phyloP scores from a whole-genome alignment of 2,888 invertebrate species.

The Trachelus tabidus region DNA sequence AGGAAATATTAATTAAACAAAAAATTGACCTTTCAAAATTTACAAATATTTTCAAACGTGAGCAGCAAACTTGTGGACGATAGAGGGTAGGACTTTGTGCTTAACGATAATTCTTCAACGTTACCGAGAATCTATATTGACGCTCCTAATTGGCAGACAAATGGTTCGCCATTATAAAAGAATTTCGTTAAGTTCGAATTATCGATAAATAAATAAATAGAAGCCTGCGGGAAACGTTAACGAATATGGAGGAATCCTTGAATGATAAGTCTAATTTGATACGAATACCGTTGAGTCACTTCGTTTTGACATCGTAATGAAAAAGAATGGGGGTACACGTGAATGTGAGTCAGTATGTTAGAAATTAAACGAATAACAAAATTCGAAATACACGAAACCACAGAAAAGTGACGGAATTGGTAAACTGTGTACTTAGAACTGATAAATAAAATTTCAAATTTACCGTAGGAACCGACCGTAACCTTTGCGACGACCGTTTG shows the following conservation, averaged over 20 bases:
- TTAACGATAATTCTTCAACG: neutral
- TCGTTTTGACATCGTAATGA: neutral
- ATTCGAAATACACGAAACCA: neutral
- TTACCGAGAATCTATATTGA: neutral
- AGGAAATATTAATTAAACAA: neutral
- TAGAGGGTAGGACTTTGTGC: neutral
- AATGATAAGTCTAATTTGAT: neutral
- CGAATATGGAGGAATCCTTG: neutral
- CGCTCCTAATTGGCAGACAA: neutral
- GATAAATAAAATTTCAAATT: neutral
- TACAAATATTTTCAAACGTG: neutral
- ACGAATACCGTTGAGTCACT: neutral
- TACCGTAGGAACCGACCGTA: neutral
- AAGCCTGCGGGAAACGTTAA: neutral
- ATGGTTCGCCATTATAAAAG: neutral
- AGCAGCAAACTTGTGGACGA: neutral
- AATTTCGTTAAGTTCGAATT: neutral
- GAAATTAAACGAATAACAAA: neutral
- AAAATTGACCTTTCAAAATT: neutral
- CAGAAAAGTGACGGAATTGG: neutral
- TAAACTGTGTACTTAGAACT: neutral
- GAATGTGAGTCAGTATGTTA: neutral
- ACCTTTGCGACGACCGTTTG: neutral
- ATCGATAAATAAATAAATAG: neutral
- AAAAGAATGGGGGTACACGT: neutral